These are phyloP conservation scores for Cettia cetti DNA, from an alignment of 2,113 vertebrate species.

Conservation along the genomic window DNA sequence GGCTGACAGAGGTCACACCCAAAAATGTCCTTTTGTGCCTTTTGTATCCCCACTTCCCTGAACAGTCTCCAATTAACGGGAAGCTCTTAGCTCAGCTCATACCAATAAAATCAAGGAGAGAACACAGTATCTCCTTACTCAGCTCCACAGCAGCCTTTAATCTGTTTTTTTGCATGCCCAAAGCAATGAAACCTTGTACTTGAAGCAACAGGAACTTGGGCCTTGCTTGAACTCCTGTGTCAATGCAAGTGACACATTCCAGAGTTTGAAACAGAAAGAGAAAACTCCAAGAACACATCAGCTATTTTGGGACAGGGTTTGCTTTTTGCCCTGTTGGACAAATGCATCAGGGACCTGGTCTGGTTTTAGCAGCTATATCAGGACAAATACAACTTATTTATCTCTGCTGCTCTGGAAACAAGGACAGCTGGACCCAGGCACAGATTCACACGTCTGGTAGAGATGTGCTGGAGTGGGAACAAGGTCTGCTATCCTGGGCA, in stretches of 20 bases:
- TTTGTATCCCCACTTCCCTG: background rate
- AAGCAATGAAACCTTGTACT: background rate
- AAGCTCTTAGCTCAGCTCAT: background rate
- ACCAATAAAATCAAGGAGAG: background rate
- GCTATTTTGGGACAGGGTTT: background rate
- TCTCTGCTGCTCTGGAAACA: background rate
- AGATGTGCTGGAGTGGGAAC: background rate
- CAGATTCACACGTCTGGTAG: fast-evolving
- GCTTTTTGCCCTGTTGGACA: background rate
- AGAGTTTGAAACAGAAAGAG: background rate
- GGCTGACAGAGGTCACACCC: background rate
- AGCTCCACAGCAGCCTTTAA: background rate
- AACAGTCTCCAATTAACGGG: background rate
- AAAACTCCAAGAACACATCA: background rate
- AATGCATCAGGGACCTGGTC: background rate
- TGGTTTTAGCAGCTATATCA: background rate
- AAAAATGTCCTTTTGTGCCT: background rate
- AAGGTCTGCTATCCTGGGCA: background rate
- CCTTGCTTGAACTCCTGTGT: background rate
- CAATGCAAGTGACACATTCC: background rate
- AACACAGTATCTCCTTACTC: background rate
- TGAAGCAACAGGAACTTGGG: background rate
- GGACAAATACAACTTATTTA: background rate
- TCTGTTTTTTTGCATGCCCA: background rate
- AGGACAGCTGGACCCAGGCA: background rate